Conservation (phyloP, 2,888 invertebrate genomes). For the Cryptocephalus primarius region DNA sequence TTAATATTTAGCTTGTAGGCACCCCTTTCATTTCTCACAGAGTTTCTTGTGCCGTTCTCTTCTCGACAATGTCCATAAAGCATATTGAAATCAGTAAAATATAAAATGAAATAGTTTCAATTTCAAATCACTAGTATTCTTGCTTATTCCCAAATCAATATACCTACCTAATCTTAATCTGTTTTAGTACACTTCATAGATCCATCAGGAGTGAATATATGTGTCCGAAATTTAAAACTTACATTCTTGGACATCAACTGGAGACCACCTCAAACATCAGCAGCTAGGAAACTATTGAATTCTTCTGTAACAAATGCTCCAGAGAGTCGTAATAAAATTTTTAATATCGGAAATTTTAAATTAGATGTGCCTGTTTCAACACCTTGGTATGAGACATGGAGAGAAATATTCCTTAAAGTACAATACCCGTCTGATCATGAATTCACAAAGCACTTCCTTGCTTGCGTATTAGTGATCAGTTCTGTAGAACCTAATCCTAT, state of each 20-base stretch:
- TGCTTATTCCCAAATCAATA: too few relatives aligned
- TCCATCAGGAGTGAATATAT: conserved; percentile 61
- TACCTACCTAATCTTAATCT: not conserved
- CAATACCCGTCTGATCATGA: conserved; percentile 92
- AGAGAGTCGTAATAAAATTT: conserved; percentile 22
- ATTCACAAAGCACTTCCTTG: conserved; percentile 81
- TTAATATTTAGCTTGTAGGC: too few relatives aligned
- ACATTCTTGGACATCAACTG: conserved; percentile 72
- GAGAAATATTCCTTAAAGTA: conserved; percentile 80
- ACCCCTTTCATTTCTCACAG: too few relatives aligned
- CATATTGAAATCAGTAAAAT: too few relatives aligned
- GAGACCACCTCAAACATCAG: conserved; percentile 68
- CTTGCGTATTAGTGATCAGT: conserved; percentile 68
- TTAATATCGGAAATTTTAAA: conserved; percentile 38
- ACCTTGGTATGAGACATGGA: conserved; percentile 94
- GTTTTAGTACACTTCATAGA: conserved; percentile 71
- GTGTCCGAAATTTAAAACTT: conserved; percentile 65
- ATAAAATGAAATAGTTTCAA: too few relatives aligned
- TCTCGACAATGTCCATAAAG: too few relatives aligned
- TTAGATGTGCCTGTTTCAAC: conserved; percentile 66
- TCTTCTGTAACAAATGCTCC: conserved; percentile 31
- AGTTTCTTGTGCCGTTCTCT: too few relatives aligned
- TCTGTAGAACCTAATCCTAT: conserved; percentile 66
- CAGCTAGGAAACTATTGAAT: conserved; percentile 76
- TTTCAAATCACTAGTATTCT: too few relatives aligned